Evolutionary conservation across 2,797 vertebrate genomes (phyloP), one percentile per base, ranked within the genome.

Genomic region (Triplophysa yarkandensis): DNA sequence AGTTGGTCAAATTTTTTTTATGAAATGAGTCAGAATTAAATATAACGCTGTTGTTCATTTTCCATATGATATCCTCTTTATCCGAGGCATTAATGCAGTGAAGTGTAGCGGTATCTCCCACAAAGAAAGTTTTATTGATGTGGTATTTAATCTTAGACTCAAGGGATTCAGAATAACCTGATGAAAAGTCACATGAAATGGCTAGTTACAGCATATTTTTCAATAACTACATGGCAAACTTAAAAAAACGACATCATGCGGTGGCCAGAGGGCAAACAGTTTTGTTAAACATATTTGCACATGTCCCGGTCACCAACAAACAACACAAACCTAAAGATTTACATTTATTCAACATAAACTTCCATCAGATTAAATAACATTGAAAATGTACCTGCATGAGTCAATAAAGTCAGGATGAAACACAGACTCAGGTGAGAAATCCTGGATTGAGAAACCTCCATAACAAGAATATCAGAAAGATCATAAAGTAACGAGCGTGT

Each of bases 11-110:
- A 17, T 8, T 57, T 11, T 0, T 25, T 7, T 52, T 65, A 8
- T 0, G 3, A 0, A 0, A 0, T 1, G 11, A 2, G 1, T 0
- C 1, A 0, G 0, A 0, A 0, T 1, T 30, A 32, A 74, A 74
- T 44, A 57, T 55, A 32, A 13, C 0, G 13, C 13, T 3, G 3
- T 4, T 32, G 36, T 74, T 65, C 0, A 17, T 74, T 65, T 30
- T 65, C 71, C 71, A 65, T 8, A 0, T 32, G 0, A 55, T 30
- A 55, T 13, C 8, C 0, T 64, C 34, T 41, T 54, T 25, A 41
- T 1, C 0, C 0, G 3, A 2, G 6, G 6, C 2, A 46, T 19
- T 13, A 14, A 44, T 65, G 46, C 71, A 74, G 36, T 44, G 0
- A 32, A 74, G 36, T 25, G 19, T 44, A 2, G 65, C 61, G 21